Base-by-base conservation (phyloP, 2,888 invertebrate species). In the Helleia helle region DNA sequence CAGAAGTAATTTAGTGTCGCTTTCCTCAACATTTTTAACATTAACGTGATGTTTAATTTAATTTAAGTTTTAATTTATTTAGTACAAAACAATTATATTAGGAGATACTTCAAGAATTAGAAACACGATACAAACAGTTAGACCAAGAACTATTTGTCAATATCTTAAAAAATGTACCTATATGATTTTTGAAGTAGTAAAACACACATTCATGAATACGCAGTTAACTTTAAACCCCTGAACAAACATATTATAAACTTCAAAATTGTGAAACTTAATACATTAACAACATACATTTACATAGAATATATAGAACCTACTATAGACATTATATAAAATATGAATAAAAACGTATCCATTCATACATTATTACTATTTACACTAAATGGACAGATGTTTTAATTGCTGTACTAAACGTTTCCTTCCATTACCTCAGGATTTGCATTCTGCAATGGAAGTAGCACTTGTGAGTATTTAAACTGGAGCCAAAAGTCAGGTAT, bases 381-480 rank as follows among this genome's bases (percentile, higher is more conserved):
- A 58, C 50, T 43, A 55, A 60, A 63, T 69, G 67, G 71, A 72
- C 71, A 71, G 66, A 69, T 54, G 58, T 61, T 56, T 63, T 52
- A 66, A 25, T 63, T 68, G 69, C 48, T 56, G 66, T 67, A 71
- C 64, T 83, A 83, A 67, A 72, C 72, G 71, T 72, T 74, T 68
- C 62, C 74, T 59, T 76, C 83, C 74, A 58, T 65, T 71, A 79
- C 81, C 63, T 74, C 77, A 62, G 66, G 65, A 59, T 70, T 69
- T 66, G 79, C 71, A 59, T 71, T 83, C 83, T 84, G 83, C 76
- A 84, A 84, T 68, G 81, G 79, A 83, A 63, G 77, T 73, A 76
- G 79, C 71, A 65, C 53, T 58, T 62, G 65, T 77, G 63, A 81
- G 66, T 77, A 72, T 50, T 54, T 41, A 47, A 26, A 28, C 38